These are phyloP conservation scores for Solenopsis fugax DNA, from an alignment of 1,140 invertebrate genomes.

Conservation along the genomic window DNA sequence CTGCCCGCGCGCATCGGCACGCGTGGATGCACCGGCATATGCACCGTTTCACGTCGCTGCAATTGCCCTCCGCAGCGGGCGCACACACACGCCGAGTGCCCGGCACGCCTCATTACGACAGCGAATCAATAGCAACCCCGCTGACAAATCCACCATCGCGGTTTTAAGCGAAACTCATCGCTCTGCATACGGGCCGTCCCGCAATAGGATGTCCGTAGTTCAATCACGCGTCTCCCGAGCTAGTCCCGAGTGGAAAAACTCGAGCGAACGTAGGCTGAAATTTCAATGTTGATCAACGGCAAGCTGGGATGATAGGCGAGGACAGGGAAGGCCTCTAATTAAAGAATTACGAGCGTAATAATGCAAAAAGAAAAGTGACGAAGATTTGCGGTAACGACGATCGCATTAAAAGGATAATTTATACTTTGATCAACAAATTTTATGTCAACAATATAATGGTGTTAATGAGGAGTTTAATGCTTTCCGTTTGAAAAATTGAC, in stretches of 20 bases:
- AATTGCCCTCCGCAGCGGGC: slow-evolving; percentile 46
- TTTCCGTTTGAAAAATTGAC: not conserved
- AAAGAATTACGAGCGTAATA: not conserved
- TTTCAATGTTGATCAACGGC: not conserved
- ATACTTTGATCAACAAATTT: not conserved
- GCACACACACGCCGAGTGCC: slow-evolving; percentile 11
- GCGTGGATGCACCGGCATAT: slow-evolving; percentile 24
- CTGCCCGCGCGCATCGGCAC: slow-evolving; percentile 33
- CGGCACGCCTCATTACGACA: slow-evolving; percentile 79
- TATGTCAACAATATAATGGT: not conserved
- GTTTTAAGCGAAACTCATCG: slow-evolving; percentile 43
- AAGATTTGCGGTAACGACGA: not conserved
- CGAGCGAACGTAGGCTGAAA: not conserved
- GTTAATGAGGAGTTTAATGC: not conserved
- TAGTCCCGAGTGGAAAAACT: not conserved
- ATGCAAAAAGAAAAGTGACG: not conserved
- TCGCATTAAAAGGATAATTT: not conserved
- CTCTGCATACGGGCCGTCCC: slow-evolving; percentile 13
- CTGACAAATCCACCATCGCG: slow-evolving; percentile 76
- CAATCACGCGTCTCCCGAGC: not conserved
- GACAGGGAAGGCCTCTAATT: not conserved
- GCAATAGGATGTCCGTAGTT: not conserved
- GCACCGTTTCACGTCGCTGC: slow-evolving; percentile 57
- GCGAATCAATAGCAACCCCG: slow-evolving; percentile 79
- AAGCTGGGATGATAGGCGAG: not conserved